phyloP scores from a whole-genome alignment of 2,113 vertebrate genomes.

The Phylloscopus trochiloides region DNA sequence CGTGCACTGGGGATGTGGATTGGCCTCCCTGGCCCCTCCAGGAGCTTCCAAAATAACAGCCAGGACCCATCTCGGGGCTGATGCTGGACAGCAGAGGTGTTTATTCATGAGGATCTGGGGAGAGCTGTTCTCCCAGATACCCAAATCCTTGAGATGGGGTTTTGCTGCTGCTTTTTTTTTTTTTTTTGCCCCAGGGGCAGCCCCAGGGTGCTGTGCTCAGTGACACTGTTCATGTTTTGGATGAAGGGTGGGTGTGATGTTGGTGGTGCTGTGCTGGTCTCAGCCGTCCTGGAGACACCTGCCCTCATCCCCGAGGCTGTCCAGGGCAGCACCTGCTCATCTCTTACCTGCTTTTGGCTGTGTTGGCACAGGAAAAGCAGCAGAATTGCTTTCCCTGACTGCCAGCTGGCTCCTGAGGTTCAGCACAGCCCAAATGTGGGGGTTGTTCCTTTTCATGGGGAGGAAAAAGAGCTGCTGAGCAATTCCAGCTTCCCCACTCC shows the following conservation, averaged over 20 bases:
- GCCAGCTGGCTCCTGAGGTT: constrained; percentile 1
- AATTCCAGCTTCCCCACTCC: neutral
- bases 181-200: neutral
- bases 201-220: too few relatives aligned
- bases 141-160: neutral
- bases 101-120: neutral
- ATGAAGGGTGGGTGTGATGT: fast-evolving
- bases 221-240: fast-evolving
- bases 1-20: fast-evolving
- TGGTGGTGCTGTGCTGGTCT: neutral
- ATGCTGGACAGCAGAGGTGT: neutral
- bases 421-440: neutral
- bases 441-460: neutral
- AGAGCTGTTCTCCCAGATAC: neutral
- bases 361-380: neutral
- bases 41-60: neutral
- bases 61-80: neutral
- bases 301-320: neutral
- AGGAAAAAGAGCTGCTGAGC: neutral
- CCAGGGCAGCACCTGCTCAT: neutral
- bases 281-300: neutral
- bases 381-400: neutral
- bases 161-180: neutral
- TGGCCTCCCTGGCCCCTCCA: fast-evolving
- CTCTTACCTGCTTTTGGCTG: neutral